Evolutionary conservation across 2,888 invertebrate genomes (phyloP).

Genomic region (Lucinisca nassula): DNA sequence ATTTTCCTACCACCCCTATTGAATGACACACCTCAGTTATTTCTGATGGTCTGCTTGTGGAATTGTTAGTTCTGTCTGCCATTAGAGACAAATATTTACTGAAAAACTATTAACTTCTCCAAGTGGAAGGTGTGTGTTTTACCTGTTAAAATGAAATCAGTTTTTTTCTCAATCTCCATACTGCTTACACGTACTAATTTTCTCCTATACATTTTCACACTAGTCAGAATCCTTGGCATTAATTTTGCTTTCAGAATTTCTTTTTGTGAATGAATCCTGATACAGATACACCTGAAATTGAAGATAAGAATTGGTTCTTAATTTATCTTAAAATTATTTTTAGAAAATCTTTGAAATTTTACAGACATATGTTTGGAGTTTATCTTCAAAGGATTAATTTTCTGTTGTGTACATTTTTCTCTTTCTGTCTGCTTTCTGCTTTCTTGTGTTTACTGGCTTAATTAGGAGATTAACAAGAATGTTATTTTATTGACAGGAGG

Average conservation of each 20-base stretch:
- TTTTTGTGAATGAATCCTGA: background rate
- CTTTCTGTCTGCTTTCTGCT: background rate
- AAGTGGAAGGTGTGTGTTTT: conserved; percentile 5
- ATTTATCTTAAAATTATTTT: background rate
- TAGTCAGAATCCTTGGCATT: background rate
- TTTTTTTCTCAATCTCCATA: background rate
- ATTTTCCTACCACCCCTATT: too few relatives aligned
- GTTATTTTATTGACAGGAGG: background rate
- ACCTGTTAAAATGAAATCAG: background rate
- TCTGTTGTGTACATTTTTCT: background rate
- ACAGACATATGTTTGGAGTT: conserved; percentile 1
- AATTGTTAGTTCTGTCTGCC: background rate
- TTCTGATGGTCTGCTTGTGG: background rate
- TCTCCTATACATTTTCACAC: background rate
- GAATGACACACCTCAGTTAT: background rate
- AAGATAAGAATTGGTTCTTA: background rate
- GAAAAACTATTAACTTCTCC: background rate
- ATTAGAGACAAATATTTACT: background rate
- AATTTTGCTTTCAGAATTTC: background rate
- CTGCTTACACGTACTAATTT: too few relatives aligned
- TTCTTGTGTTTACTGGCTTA: background rate
- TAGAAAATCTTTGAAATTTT: background rate
- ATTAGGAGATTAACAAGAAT: background rate
- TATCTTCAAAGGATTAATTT: conserved; percentile 12
- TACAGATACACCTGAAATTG: background rate